Evolutionary conservation across 2,113 vertebrate genomes (phyloP), one percentile per base, ranked within the genome.

Genomic region (Thinocorus orbignyianus): DNA sequence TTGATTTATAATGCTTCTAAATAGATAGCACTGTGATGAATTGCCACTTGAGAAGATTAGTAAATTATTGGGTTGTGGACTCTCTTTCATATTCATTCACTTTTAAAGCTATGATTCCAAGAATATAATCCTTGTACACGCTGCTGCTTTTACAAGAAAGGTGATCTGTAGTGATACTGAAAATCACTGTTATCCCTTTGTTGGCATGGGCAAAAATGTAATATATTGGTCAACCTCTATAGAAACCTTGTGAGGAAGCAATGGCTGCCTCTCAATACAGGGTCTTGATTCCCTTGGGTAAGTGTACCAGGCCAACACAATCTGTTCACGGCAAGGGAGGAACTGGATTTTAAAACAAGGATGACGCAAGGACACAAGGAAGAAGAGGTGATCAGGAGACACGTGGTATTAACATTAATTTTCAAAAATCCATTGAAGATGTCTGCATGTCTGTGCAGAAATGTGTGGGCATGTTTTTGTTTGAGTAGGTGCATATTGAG

Each of bases 1-100:
- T 86, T 93, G 80, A 96, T 97, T 96, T 93, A 97, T 82, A 60
- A 71, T 25, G 42, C 74, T 91, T 87, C 91, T 78, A 73, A 93
- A 68, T 2, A 88, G 77, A 84, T 66, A 44, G 44, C 81, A 92
- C 76, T 54, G 60, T 94, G 92, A 96, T 87, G 62, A 91, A 97
- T 90, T 71, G 66, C 82, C 39, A 25, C 73, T 89, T 88, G 52
- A 87, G 77, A 81, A 85, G 80, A 95, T 77, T 7, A 95, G 58
- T 54, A 87, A 88, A 92, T 91, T 90, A 81, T 78, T 85, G 55
- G 48, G 20, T 62, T 81, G 51, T 61, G 68, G 52, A 61, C 18
- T 68, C 62, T 66, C 30, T 88, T 81, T 90, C 57, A 58, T 57
- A 44, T 66, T 70, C 80, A 58, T 60, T 89, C 62, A 51, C 44